Conservation (phyloP, 2,113 vertebrate species). For the Ameiurus melas region DNA sequence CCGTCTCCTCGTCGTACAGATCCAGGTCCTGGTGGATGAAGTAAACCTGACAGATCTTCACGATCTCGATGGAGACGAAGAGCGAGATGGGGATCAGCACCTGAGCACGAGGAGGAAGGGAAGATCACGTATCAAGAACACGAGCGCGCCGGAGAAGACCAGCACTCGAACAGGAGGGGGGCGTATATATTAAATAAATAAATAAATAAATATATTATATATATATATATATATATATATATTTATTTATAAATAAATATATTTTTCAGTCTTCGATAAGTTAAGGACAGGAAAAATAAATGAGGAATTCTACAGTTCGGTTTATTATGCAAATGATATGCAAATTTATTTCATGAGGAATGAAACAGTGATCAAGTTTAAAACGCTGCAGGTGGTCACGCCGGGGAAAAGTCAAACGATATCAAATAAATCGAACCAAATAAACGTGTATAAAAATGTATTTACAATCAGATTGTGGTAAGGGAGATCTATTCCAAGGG, state of each 20-base stretch:
- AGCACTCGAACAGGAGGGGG: neutral
- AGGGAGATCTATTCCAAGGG: too few relatives aligned
- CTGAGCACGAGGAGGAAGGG: slow-evolving; percentile 62
- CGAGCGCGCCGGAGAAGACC: neutral
- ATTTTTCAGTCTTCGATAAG: too few relatives aligned
- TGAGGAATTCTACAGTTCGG: neutral
- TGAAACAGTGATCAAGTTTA: too few relatives aligned
- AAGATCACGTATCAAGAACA: neutral
- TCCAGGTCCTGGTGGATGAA: slow-evolving; percentile 95
- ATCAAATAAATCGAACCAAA: neutral
- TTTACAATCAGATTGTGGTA: neutral
- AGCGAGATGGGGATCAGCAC: slow-evolving; percentile 96
- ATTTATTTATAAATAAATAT: too few relatives aligned
- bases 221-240: too few relatives aligned
- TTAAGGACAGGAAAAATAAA: too few relatives aligned
- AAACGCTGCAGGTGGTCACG: too few relatives aligned
- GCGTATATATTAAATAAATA: neutral
- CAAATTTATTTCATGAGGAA: too few relatives aligned
- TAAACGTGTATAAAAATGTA: neutral
- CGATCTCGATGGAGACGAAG: slow-evolving; percentile 97
- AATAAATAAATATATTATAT: neutral
- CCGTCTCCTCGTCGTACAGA: slow-evolving; percentile 94
- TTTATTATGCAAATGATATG: neutral
- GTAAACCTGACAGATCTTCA: slow-evolving; percentile 96
- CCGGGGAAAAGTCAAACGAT: neutral